phyloP scores from a whole-genome alignment of 1,140 invertebrate genomes.

The Delia radicum region DNA sequence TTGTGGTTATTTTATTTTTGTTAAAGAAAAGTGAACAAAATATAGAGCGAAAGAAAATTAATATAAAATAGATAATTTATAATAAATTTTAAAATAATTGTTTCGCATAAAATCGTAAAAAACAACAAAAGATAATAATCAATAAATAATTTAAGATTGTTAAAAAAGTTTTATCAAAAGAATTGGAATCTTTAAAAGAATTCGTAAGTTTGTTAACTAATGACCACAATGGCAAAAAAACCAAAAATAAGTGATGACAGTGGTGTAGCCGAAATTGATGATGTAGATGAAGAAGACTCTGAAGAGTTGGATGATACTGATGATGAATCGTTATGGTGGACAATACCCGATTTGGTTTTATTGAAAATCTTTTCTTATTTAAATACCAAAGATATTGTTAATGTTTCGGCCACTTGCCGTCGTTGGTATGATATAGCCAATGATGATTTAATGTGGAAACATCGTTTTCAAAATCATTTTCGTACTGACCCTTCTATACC shows the following conservation, averaged over 20 bases:
- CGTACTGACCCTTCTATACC: slow-evolving; percentile 65
- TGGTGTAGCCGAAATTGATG: neutral
- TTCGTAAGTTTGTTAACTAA: neutral
- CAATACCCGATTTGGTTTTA: slow-evolving; percentile 69
- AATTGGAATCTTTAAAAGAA: neutral
- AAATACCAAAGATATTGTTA: slow-evolving; percentile 61
- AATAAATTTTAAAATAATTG: neutral
- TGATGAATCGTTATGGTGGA: slow-evolving; percentile 58
- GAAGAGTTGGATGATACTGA: neutral
- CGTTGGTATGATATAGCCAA: slow-evolving; percentile 64
- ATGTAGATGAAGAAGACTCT: neutral
- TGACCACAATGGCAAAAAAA: neutral
- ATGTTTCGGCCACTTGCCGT: slow-evolving; percentile 61
- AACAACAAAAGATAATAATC: neutral
- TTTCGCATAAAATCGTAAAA: neutral
- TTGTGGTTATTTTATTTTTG: no score
- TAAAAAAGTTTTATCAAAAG: neutral
- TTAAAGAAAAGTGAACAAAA: no score
- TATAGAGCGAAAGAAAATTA: no score
- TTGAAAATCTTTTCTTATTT: slow-evolving; percentile 69
- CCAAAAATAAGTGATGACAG: neutral
- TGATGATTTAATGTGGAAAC: slow-evolving; percentile 72
- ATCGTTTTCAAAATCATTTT: slow-evolving; percentile 67
- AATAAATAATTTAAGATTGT: neutral
- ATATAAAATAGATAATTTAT: neutral